Conservation (phyloP, 2,888 invertebrate genomes). For the Acanthosoma haemorrhoidale region DNA sequence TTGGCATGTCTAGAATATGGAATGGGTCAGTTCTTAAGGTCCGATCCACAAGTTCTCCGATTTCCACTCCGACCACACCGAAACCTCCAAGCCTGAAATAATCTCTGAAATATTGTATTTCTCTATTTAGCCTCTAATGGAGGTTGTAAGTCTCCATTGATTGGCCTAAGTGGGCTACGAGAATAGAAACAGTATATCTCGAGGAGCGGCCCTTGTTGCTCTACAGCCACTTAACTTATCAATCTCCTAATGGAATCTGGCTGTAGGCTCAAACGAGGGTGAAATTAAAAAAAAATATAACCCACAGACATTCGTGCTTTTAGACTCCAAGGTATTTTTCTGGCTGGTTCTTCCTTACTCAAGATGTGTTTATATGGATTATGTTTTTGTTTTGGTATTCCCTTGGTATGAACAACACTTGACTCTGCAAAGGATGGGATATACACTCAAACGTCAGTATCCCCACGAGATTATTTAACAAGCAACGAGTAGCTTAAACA, state of each 20-base stretch:
- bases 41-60: too few relatives aligned
- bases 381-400: not conserved
- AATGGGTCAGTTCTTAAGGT: too few relatives aligned
- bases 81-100: conserved; percentile 1
- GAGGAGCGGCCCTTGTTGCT: not conserved
- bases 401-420: not conserved
- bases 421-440: not conserved
- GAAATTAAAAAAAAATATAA: conserved; percentile 12
- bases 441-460: not conserved
- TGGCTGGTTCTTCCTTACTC: not conserved
- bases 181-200: conserved; percentile 21
- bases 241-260: conserved; percentile 20
- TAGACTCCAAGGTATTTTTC: not conserved
- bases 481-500: too few relatives aligned
- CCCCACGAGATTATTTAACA: too few relatives aligned
- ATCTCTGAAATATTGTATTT: conserved; percentile 10
- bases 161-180: conserved; percentile 15
- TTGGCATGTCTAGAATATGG: too few relatives aligned
- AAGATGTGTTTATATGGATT: conserved; percentile 8
- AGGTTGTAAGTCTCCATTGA: conserved; percentile 7
- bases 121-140: not conserved
- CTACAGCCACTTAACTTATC: conserved; percentile 25
- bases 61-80: too few relatives aligned
- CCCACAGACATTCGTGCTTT: conserved; percentile 12
- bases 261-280: conserved; percentile 15